Percentiles rank a stretch among this genome's conserved stretches.
Conservation (phyloP, 2,888 invertebrate species). For the Rhingia rostrata region DNA sequence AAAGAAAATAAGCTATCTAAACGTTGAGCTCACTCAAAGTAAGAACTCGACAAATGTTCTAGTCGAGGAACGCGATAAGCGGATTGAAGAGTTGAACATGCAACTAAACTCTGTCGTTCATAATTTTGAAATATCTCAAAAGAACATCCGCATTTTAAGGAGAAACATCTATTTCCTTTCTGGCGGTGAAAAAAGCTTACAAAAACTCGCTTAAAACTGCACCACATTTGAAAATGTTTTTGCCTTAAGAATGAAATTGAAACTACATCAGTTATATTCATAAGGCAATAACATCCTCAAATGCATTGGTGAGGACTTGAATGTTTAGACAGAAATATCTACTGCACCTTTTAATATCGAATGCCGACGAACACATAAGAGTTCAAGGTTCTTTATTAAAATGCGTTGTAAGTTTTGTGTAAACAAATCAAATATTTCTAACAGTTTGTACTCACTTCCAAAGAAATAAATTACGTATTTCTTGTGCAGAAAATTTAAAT, state of each 20-base stretch:
- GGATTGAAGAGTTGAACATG: constrained; percentile 80
- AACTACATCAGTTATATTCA: too few species aligned
- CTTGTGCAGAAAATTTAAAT: constrained; percentile 32
- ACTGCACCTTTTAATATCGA: constrained; percentile 35
- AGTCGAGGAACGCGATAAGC: constrained; percentile 81
- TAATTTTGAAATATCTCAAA: constrained; percentile 82
- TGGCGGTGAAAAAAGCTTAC: background rate
- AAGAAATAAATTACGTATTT: constrained; percentile 52
- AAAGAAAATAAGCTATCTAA: constrained; percentile 80
- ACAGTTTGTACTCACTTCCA: constrained; percentile 15
- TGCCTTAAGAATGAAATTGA: too few species aligned
- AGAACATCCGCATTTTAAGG: constrained; percentile 81
- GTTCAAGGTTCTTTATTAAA: constrained; percentile 56
- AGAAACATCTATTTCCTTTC: constrained; percentile 80
- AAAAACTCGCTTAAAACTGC: constrained; percentile 10
- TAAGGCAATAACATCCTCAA: background rate
- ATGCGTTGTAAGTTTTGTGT: constrained; percentile 47
- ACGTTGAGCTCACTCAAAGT: constrained; percentile 80
- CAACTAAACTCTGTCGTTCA: constrained; percentile 81
- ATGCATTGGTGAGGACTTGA: background rate
- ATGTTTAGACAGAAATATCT: background rate
- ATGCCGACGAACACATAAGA: background rate
- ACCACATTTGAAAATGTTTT: too few species aligned
- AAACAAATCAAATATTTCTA: constrained; percentile 24
- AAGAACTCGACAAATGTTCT: constrained; percentile 80